These are phyloP conservation scores for Willowsia nigromaculata DNA, from an alignment of 2,888 invertebrate genomes.

Conservation along the genomic window DNA sequence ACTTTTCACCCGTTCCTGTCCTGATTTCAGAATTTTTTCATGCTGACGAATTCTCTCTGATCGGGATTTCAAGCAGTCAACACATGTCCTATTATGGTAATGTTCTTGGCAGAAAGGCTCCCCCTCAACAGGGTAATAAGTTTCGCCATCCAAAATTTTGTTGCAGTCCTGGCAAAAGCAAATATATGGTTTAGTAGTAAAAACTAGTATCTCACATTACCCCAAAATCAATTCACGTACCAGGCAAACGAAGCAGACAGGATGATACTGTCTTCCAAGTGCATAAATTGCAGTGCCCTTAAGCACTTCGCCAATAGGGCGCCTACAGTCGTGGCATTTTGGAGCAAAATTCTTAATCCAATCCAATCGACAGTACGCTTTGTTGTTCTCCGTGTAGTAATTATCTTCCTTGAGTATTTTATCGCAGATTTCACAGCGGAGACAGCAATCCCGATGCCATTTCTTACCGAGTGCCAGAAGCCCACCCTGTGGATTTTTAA, in stretches of 20 bases:
- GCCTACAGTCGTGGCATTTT: constrained; percentile 73
- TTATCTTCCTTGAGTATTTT: constrained; percentile 76
- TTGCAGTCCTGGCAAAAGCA: constrained; percentile 72
- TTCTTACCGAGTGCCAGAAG: constrained; percentile 76
- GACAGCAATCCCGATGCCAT: constrained; percentile 77
- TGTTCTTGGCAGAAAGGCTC: constrained; percentile 77
- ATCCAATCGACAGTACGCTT: constrained; percentile 76
- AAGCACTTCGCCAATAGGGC: constrained; percentile 74
- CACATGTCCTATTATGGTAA: constrained; percentile 76
- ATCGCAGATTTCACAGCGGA: constrained; percentile 75
- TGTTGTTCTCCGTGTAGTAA: constrained; percentile 72
- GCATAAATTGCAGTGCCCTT: constrained; percentile 76
- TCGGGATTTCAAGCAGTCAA: constrained; percentile 75
- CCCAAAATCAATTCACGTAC: too few relatives aligned
- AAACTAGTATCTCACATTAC: too few relatives aligned
- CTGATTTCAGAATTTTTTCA: constrained; percentile 79
- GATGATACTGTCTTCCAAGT: constrained; percentile 76
- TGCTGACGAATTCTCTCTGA: constrained; percentile 65
- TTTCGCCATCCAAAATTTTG: constrained; percentile 73
- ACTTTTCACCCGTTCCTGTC: constrained; percentile 65
- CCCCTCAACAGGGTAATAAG: constrained; percentile 76
- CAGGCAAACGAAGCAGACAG: constrained; percentile 76
- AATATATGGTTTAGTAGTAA: background rate
- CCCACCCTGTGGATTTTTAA: too few relatives aligned
- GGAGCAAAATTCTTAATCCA: constrained; percentile 78